These are phyloP conservation scores for Drosophila differens DNA, from an alignment of 2,888 invertebrate genomes.

Conservation along the genomic window DNA sequence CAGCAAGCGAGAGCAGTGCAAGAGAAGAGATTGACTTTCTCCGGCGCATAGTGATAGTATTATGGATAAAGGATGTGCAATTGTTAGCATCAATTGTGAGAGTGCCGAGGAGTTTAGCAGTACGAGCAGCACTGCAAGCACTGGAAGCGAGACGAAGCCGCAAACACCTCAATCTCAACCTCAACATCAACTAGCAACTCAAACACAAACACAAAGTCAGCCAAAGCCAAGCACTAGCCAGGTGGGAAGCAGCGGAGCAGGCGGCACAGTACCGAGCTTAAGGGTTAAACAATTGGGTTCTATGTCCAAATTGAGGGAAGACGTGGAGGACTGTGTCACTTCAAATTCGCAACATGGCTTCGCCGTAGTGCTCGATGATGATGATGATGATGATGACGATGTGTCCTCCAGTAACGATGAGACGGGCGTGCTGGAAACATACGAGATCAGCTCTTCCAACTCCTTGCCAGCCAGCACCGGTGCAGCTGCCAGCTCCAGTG, in stretches of 20 bases:
- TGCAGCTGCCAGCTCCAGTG: constrained; percentile 40
- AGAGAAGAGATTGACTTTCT: constrained; percentile 26
- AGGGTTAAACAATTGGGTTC: constrained; percentile 50
- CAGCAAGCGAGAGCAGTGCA: constrained; percentile 12
- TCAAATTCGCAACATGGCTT: constrained; percentile 79
- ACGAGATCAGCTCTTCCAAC: constrained; percentile 82
- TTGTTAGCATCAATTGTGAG: constrained; percentile 70
- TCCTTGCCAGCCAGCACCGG: constrained; percentile 72
- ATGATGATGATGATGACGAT: constrained; percentile 50
- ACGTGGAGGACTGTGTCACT: constrained; percentile 75
- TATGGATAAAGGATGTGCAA: constrained; percentile 84
- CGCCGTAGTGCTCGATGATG: constrained; percentile 79
- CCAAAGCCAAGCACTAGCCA: constrained; percentile 60
- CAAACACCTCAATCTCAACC: constrained; percentile 27
- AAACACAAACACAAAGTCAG: constrained; percentile 32
- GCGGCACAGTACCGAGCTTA: constrained; percentile 4
- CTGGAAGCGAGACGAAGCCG: constrained; percentile 35
- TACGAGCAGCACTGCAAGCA: constrained; percentile 28
- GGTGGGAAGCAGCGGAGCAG: constrained; percentile 17
- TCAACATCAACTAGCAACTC: constrained; percentile 4
- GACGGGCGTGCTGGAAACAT: constrained; percentile 77
- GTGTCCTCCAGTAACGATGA: constrained; percentile 69
- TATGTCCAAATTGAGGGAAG: constrained; percentile 80
- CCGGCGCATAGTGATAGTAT: constrained; percentile 66
- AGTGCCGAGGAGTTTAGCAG: constrained; percentile 52